Evolutionary conservation across 1,140 invertebrate species (phyloP), one percentile per base, ranked within the genome.

Genomic region (Venturia canescens): DNA sequence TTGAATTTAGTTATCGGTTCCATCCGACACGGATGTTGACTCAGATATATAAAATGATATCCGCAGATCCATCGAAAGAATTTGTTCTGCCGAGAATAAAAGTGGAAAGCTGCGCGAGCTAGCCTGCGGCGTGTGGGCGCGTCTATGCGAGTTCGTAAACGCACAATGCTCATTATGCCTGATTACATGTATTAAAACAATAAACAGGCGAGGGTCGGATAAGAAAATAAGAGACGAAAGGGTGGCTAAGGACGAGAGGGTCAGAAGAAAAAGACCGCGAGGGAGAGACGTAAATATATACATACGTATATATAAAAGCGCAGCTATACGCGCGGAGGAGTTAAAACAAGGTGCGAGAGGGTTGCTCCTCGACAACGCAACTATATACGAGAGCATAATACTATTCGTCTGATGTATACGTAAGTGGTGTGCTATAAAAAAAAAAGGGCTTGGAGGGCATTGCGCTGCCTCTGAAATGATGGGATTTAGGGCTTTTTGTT

Each of bases 181-280:
- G 53, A 57, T 57, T 57, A 57, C 53, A n/a, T 23, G 53, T 57
- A 6, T 57, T 57, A 57, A 16, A 57, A 57, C 53, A 86, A 86
- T 86, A 83, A 81, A 27, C n/a, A n/a, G 31, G 70, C 80, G 72
- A 83, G 78, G 80, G 34, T 77, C 21, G 80, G 74, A n/a, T n/a
- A 78, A 75, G 82, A 80, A 44, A 75, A 50, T 74, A 77, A 74
- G 66, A 77, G 27, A 76, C 72, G 50, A 82, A 69, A 78, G 60
- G 53, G 15, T 48, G 48, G 66, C 21, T 69, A 77, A 66, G 26
- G 67, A 48, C 66, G 53, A 66, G 31, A 83, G 80, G 29, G 21
- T 50, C 29, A 29, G 27, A 80, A 75, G 31, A 84, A 82, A 83
- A 71, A 81, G 44, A 31, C 38, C 67, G 38, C 18, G 66, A 34